Percentiles rank a stretch among this genome's conserved stretches.
These are phyloP conservation scores for Drosophila flavopinicola DNA, from an alignment of 2,888 invertebrate genomes.

Conservation along the genomic window DNA sequence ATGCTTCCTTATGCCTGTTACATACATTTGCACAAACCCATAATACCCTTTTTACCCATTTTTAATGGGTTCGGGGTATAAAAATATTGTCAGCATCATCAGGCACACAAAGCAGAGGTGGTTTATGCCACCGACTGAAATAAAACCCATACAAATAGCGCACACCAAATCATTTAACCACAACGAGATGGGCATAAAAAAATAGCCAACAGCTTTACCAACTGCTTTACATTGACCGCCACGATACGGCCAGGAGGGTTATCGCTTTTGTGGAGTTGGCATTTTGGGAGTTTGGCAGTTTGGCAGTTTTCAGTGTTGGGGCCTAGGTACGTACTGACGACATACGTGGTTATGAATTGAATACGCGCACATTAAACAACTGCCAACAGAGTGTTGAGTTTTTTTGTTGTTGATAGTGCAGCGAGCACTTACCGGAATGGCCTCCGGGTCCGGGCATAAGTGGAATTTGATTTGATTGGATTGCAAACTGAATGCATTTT, in stretches of 20 bases:
- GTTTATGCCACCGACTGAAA: conserved; percentile 17
- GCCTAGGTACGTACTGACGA: conserved; percentile 23
- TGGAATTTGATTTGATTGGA: conserved; percentile 78
- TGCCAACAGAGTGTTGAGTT: conserved; percentile 29
- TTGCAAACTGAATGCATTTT: conserved; percentile 62
- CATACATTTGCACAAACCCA: too few species aligned
- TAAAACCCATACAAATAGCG: conserved; percentile 23
- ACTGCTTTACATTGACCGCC: conserved; percentile 34
- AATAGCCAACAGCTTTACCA: conserved; percentile 43
- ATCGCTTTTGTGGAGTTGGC: too few species aligned
- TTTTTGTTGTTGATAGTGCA: conserved; percentile 2
- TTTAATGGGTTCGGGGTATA: too few species aligned
- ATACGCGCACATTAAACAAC: conserved; percentile 72
- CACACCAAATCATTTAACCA: conserved; percentile 66
- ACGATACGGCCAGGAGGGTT: conserved; percentile 6
- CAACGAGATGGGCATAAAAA: conserved; percentile 54
- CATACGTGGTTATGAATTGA: conserved; percentile 74
- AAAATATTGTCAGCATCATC: conserved; percentile 70
- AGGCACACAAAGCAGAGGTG: conserved; percentile 10
- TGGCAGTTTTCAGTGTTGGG: too few species aligned
- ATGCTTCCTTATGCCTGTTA: too few species aligned
- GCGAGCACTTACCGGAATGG: conserved; percentile 30
- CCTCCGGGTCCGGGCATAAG: conserved; percentile 47
- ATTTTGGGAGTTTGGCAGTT: neutral
- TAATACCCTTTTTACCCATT: too few species aligned